Evolutionary conservation across 1,140 invertebrate species (phyloP).

Genomic region (Eriosoma lanigerum): DNA sequence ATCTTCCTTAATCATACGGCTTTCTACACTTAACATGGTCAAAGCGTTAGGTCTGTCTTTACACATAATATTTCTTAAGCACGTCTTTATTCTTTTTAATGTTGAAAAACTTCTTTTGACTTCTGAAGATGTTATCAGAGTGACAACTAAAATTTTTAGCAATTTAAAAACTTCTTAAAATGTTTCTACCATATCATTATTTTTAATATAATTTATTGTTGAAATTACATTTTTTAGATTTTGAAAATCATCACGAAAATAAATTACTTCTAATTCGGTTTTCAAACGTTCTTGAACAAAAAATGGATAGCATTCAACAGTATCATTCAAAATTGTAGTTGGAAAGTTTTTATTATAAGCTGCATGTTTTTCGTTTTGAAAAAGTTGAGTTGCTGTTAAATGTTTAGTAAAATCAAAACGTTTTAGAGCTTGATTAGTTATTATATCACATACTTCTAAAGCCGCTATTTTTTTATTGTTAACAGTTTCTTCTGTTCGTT

Average conservation of each 20-base stretch:
- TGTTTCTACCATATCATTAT: conserved; percentile 52
- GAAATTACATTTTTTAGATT: not conserved
- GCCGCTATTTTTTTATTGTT: not conserved
- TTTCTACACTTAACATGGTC: too few species aligned
- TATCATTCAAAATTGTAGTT: not conserved
- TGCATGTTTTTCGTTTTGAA: conserved; percentile 9
- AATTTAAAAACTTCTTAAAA: conserved; percentile 55
- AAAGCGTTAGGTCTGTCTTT: conserved; percentile 53
- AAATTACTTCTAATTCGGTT: conserved; percentile 5
- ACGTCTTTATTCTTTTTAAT: conserved; percentile 54
- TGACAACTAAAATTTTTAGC: conserved; percentile 53
- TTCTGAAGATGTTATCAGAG: conserved; percentile 54
- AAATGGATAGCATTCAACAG: conserved; percentile 31
- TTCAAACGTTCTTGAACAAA: conserved; percentile 12
- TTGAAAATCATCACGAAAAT: conserved; percentile 15
- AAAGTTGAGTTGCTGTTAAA: conserved; percentile 15
- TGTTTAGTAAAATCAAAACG: conserved; percentile 25
- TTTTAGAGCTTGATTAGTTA: conserved; percentile 8
- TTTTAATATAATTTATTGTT: conserved; percentile 1
- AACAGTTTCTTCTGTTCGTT: not conserved
- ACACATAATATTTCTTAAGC: conserved; percentile 51
- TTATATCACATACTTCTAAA: conserved; percentile 10
- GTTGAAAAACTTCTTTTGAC: conserved; percentile 54
- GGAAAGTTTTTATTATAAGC: conserved; percentile 56
- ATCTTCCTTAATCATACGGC: too few species aligned